Conservation (phyloP, 2,888 invertebrate genomes). For the Torymus tubicola region DNA sequence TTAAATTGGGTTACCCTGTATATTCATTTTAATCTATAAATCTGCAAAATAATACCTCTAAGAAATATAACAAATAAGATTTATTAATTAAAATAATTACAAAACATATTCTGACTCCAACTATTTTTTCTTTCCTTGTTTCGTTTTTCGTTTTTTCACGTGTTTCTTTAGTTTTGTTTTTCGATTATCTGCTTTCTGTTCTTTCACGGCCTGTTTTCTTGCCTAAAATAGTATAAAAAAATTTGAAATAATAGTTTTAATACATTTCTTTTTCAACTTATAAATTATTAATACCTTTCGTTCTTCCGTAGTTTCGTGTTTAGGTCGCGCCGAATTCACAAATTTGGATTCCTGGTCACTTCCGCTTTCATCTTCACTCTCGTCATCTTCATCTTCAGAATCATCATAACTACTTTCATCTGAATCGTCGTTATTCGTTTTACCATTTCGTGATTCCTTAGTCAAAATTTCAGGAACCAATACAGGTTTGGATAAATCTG, state of each 20-base stretch:
- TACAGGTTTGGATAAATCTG: constrained; percentile 86
- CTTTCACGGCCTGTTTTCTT: constrained; percentile 92
- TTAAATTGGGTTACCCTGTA: too few relatives aligned
- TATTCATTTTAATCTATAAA: background rate
- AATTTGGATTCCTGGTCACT: constrained; percentile 78
- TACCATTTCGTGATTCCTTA: constrained; percentile 61
- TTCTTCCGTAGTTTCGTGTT: constrained; percentile 88
- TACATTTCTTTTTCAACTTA: background rate
- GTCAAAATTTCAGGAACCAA: constrained; percentile 82
- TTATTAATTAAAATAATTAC: constrained; percentile 46
- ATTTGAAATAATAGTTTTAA: too few relatives aligned
- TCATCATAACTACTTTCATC: background rate
- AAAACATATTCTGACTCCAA: background rate
- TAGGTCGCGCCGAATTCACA: constrained; percentile 82
- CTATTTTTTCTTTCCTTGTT: constrained; percentile 66
- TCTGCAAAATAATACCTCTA: background rate
- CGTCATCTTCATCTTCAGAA: constrained; percentile 66
- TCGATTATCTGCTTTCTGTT: constrained; percentile 91
- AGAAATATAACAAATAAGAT: constrained; percentile 9
- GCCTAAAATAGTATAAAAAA: constrained; percentile 74
- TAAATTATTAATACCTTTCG: constrained; percentile 78
- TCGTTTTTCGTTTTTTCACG: constrained; percentile 92
- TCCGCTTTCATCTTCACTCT: constrained; percentile 60
- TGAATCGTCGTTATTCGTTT: background rate
- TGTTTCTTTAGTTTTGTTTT: constrained; percentile 95